A percentile compares a stretch with the other conserved stretches of the same genome.
These are phyloP conservation scores for Gerris lacustris DNA, from an alignment of 2,888 invertebrate species.

Conservation along the genomic window DNA sequence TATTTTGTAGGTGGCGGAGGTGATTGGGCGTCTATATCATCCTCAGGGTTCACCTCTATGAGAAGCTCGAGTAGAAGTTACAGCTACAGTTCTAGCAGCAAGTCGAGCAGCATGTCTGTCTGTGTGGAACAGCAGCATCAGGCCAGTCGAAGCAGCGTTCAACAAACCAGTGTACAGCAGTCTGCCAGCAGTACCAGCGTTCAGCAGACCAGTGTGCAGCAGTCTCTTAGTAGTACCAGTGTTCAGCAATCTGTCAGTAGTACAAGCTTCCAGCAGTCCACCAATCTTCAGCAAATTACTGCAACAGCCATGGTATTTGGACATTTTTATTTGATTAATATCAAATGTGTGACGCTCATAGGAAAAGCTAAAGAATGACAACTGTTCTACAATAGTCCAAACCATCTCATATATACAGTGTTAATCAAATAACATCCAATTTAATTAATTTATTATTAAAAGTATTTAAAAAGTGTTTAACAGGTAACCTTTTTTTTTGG, in stretches of 20 bases:
- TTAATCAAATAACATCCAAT: too few species aligned
- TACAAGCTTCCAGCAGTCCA: neutral
- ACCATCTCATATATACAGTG: too few species aligned
- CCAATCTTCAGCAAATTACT: neutral
- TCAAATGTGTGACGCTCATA: too few species aligned
- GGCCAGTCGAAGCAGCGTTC: constrained; percentile 6
- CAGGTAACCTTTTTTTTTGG: too few species aligned
- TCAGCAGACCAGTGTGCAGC: neutral
- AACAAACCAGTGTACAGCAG: constrained; percentile 7
- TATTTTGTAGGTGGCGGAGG: neutral
- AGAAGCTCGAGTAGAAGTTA: constrained; percentile 26
- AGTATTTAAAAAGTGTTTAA: too few species aligned
- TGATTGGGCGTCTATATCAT: constrained; percentile 22
- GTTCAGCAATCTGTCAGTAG: constrained; percentile 7
- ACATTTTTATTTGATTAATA: too few species aligned
- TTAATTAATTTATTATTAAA: too few species aligned
- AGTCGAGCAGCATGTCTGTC: constrained; percentile 17
- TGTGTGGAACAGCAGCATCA: constrained; percentile 2
- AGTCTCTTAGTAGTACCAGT: neutral
- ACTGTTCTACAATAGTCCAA: too few species aligned
- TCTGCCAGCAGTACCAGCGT: constrained; percentile 8
- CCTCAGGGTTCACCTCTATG: constrained; percentile 26
- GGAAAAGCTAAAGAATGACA: too few species aligned
- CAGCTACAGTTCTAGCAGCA: constrained; percentile 21
- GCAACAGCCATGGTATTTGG: neutral